Base-by-base conservation (phyloP, 2,888 invertebrate genomes). In the Ornithoptera alexandrae region DNA sequence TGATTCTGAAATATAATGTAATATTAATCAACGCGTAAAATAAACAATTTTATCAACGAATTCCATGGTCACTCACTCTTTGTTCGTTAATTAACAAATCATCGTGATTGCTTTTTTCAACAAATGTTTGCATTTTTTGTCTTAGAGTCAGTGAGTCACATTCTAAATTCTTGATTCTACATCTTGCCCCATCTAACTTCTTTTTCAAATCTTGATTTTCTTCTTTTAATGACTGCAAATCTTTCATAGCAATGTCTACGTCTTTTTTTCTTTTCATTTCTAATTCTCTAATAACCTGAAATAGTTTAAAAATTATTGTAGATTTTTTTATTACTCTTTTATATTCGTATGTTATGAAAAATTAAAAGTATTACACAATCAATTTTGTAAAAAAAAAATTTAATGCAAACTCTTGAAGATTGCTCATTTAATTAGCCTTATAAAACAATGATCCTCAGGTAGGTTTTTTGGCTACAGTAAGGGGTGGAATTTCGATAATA, bases 111-210 rank as follows among this genome's bases (percentile, higher is more conserved):
- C 94, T 93, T 79, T 95, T 95, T 72, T 95, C 94, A 39, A 94
- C 90, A 71, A 95, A 84, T 1, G 94, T 93, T 57, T 89, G 88
- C 72, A 95, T 89, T 76, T 95, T 95, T 53, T 93, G 91, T 79
- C 94, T 94, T 46, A 94, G 85, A 0, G 87, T 88, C 1, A 87
- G 87, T 18, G 93, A 82, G 72, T 97, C 96, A 69, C 94, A 94
- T 76, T 95, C 95, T 30, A 97, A 84, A 65, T 95, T 95, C 79
- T 94, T 94, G 70, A 94, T 94, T 75, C 97, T 93, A 46, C 96
- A 95, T 81, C 93, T 95, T 0, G 94, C 87, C 0, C 94, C 95
- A n/a, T 95, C 94, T 1, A 94, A 80, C 80, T 95, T 96, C 71
- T 90, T 94, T 75, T 94, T 95, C 8, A 94, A 81, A 0, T 94